phyloP scores from a whole-genome alignment of 2,113 vertebrate genomes.

The Hirundichthys speculiger region DNA sequence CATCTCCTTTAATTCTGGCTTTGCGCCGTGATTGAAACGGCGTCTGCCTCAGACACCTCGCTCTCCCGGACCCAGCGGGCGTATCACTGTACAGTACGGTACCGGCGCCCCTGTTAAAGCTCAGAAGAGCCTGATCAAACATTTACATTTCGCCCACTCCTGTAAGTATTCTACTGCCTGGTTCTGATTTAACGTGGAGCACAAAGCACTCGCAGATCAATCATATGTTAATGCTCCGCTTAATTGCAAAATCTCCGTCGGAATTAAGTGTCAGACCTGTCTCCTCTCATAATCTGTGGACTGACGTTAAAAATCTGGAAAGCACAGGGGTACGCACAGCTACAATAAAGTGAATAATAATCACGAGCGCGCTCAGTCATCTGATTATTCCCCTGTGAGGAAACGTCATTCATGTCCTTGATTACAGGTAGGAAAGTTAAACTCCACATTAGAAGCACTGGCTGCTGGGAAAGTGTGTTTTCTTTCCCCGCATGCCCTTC shows the following conservation, averaged over 20 bases:
- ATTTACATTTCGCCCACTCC: slow-evolving; percentile 44
- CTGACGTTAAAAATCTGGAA: slow-evolving; percentile 53
- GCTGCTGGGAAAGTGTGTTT: too few species aligned
- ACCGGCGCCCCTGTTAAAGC: slow-evolving; percentile 47
- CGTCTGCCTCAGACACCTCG: slow-evolving; percentile 54
- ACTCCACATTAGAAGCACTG: background rate
- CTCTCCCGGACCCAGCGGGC: slow-evolving; percentile 49
- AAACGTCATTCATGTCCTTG: slow-evolving; percentile 53
- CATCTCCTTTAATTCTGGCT: slow-evolving; percentile 67
- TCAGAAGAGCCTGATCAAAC: slow-evolving; percentile 60
- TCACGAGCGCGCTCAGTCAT: slow-evolving; percentile 34
- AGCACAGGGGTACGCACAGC: slow-evolving; percentile 7
- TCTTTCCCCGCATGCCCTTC: too few species aligned
- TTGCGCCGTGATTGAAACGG: slow-evolving; percentile 66
- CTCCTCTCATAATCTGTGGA: slow-evolving; percentile 41
- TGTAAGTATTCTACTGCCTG: slow-evolving; percentile 24
- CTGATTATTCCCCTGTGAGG: slow-evolving; percentile 72
- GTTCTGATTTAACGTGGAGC: slow-evolving; percentile 34
- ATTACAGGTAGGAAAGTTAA: slow-evolving; percentile 47
- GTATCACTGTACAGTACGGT: slow-evolving; percentile 61
- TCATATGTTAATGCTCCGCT: slow-evolving; percentile 54
- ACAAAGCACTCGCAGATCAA: slow-evolving; percentile 51
- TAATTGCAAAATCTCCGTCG: slow-evolving; percentile 37
- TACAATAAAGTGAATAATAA: slow-evolving; percentile 52
- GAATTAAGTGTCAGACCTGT: slow-evolving; percentile 51